These are phyloP conservation scores for Brachionus asplanchnoidis DNA, from an alignment of 1,140 invertebrate genomes.

Conservation along the genomic window DNA sequence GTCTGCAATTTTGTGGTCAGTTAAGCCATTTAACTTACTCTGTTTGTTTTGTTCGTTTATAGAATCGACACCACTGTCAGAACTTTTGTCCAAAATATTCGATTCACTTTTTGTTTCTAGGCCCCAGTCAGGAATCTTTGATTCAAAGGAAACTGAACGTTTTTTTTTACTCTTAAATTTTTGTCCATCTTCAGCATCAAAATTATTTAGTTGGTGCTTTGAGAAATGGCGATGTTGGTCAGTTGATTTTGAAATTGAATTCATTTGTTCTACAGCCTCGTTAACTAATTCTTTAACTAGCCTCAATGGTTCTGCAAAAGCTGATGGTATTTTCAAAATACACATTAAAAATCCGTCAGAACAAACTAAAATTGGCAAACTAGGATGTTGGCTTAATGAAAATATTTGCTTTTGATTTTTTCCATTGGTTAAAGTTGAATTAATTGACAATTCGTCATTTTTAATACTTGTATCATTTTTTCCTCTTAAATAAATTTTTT, in stretches of 20 bases:
- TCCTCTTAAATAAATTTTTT: background rate
- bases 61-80: background rate
- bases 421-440: conserved; percentile 39
- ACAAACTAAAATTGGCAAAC: conserved; percentile 52
- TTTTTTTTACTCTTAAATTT: background rate
- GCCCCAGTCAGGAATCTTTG: background rate
- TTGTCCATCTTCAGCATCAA: background rate
- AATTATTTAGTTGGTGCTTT: background rate
- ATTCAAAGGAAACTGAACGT: background rate
- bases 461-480: background rate
- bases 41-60: background rate
- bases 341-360: conserved; percentile 56
- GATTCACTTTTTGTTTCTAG: background rate
- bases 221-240: background rate
- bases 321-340: conserved; percentile 38
- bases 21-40: background rate
- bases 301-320: background rate
- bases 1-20: conserved; percentile 23
- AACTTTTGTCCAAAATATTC: background rate
- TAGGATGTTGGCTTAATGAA: conserved; percentile 52
- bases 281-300: conserved; percentile 6
- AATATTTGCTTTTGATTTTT: conserved; percentile 48
- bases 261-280: background rate
- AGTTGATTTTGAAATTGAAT: conserved; percentile 22
- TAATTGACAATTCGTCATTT: background rate